Evolutionary conservation across 2,113 vertebrate genomes (phyloP).

Genomic region (Corapipo altera): DNA sequence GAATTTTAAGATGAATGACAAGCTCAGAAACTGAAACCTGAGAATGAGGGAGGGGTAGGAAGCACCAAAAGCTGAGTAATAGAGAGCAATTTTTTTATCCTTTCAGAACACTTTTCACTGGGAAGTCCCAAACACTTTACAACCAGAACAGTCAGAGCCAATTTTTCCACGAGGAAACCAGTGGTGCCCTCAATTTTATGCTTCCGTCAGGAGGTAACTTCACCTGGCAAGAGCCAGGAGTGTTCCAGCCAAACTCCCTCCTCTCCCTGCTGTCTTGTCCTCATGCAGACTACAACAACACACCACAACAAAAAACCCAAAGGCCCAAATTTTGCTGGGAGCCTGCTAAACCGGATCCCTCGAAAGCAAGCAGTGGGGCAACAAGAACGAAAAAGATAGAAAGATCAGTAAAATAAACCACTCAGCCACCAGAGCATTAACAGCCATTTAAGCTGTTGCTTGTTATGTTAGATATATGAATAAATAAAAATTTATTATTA

Average conservation of each 20-base stretch:
- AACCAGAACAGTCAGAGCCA: background rate
- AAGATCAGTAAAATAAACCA: background rate
- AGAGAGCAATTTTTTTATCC: background rate
- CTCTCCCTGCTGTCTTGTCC: background rate
- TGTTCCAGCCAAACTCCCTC: background rate
- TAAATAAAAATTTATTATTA: background rate
- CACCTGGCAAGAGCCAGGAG: background rate
- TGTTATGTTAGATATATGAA: background rate
- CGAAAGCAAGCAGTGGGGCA: fast-evolving
- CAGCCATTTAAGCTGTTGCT: background rate
- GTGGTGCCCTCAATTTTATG: background rate
- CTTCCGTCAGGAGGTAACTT: background rate
- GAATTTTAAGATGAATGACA: background rate
- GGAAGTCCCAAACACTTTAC: background rate
- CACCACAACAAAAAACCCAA: background rate
- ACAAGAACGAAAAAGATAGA: background rate
- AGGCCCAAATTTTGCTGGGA: background rate
- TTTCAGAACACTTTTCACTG: background rate
- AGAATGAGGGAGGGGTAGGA: background rate
- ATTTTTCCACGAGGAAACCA: background rate
- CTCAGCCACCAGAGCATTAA: background rate
- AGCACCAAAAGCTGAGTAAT: background rate
- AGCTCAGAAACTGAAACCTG: background rate
- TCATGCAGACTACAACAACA: background rate
- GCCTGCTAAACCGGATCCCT: background rate